These are phyloP conservation scores for Bos indicus DNA, from an alignment of 2,113 vertebrate genomes.

Conservation along the genomic window DNA sequence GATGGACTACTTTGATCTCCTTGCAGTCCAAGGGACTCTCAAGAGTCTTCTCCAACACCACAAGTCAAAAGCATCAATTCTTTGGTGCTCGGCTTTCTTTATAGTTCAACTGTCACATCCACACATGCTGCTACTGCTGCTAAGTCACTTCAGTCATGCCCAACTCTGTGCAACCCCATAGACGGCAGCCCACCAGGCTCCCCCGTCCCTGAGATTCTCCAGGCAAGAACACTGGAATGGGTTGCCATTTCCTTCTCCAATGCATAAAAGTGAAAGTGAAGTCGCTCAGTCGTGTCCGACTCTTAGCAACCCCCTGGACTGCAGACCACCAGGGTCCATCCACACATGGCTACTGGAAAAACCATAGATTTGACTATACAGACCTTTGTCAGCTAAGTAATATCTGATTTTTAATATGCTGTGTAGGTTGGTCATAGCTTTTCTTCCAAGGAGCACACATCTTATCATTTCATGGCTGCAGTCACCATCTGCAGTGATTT, in stretches of 20 bases:
- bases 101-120: neutral
- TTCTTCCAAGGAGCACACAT: neutral
- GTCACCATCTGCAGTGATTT: neutral
- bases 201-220: too few relatives aligned
- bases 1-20: neutral
- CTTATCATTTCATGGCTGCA: neutral
- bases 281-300: too few relatives aligned
- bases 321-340: too few relatives aligned
- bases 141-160: too few relatives aligned
- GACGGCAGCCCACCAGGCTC: too few relatives aligned
- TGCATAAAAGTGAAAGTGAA: too few relatives aligned
- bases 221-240: too few relatives aligned
- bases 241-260: too few relatives aligned
- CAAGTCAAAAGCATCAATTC: neutral
- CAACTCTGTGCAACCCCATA: too few relatives aligned
- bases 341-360: neutral
- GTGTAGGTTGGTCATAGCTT: neutral
- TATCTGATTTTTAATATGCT: neutral
- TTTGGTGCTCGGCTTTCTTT: neutral
- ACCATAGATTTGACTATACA: neutral
- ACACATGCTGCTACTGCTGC: neutral
- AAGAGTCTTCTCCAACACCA: neutral
- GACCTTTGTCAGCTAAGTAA: neutral
- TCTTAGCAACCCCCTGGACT: too few relatives aligned
- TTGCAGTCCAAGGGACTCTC: neutral